Evolutionary conservation across 2,888 invertebrate species (phyloP).

Genomic region (Sminthurides aquaticus): DNA sequence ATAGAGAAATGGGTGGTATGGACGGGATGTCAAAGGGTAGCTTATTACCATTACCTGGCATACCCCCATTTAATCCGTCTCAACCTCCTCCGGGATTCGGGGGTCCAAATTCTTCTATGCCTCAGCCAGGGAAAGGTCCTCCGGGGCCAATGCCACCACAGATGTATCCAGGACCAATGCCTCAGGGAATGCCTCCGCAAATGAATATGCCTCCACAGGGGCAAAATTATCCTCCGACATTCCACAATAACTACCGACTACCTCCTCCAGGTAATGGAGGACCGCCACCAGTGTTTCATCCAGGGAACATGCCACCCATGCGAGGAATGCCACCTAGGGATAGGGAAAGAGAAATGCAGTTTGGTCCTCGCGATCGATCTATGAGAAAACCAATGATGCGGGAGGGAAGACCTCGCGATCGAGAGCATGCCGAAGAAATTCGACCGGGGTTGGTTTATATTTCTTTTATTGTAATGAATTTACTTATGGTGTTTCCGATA

Average conservation of each 20-base stretch:
- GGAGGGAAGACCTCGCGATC: slow-evolving; percentile 9
- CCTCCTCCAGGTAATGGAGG: slow-evolving; percentile 31
- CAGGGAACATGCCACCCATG: slow-evolving; percentile 18
- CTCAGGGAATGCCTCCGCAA: slow-evolving; percentile 23
- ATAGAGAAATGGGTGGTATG: not conserved
- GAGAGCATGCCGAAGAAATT: slow-evolving; percentile 25
- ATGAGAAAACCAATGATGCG: slow-evolving; percentile 16
- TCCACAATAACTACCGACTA: slow-evolving; percentile 20
- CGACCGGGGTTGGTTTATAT: slow-evolving; percentile 19
- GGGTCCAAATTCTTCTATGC: slow-evolving; percentile 7
- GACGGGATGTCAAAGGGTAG: not conserved
- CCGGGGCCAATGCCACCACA: slow-evolving; percentile 17
- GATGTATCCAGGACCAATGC: slow-evolving; percentile 24
- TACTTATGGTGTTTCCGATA: too few species aligned
- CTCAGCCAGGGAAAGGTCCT: slow-evolving; percentile 13
- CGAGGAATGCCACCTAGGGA: slow-evolving; percentile 8
- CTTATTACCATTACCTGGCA: slow-evolving; percentile 28
- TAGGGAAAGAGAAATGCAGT: slow-evolving; percentile 15
- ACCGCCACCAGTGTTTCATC: slow-evolving; percentile 29
- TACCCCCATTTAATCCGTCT: slow-evolving; percentile 33
- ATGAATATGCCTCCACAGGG: slow-evolving; percentile 20
- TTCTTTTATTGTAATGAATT: not conserved
- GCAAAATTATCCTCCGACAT: slow-evolving; percentile 29
- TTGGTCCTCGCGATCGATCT: slow-evolving; percentile 18
- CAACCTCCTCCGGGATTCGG: slow-evolving; percentile 40